Percentiles rank a stretch among this genome's conserved stretches.
These are phyloP conservation scores for Alectura lathami DNA, from an alignment of 2,113 vertebrate genomes.

Conservation along the genomic window DNA sequence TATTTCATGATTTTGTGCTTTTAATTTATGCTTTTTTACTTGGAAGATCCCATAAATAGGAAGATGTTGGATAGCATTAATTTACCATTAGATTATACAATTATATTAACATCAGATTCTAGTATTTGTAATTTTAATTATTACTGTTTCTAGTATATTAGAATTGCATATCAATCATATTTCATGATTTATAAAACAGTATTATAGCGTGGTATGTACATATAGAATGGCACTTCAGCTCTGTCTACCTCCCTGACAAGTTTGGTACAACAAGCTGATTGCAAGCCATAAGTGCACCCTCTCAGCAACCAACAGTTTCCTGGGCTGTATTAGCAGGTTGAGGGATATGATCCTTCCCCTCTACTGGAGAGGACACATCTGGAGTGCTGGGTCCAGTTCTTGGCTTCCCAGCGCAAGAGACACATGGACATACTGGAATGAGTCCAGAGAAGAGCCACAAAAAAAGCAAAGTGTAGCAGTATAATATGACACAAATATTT, in stretches of 20 bases:
- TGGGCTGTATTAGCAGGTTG: too few relatives aligned
- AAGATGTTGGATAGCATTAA: not conserved
- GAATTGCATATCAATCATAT: not conserved
- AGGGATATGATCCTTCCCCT: not conserved
- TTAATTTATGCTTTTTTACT: rapidly evolving
- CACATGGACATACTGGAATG: not conserved
- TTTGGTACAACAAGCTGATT: not conserved
- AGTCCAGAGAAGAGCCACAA: not conserved
- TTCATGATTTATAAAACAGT: not conserved
- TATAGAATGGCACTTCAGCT: not conserved
- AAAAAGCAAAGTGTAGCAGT: not conserved
- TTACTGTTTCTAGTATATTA: not conserved
- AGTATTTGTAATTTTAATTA: not conserved
- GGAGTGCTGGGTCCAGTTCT: not conserved
- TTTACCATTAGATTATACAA: not conserved
- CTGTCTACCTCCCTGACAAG: not conserved
- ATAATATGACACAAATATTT: not conserved
- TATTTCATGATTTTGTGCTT: not conserved
- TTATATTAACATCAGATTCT: not conserved
- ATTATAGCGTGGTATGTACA: not conserved
- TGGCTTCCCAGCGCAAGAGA: not conserved
- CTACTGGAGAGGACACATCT: not conserved
- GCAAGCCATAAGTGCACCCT: not conserved
- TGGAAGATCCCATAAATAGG: not conserved
- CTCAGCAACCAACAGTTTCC: not conserved